Conservation (phyloP, 2,113 vertebrate genomes). For the Podarcis cretensis region DNA sequence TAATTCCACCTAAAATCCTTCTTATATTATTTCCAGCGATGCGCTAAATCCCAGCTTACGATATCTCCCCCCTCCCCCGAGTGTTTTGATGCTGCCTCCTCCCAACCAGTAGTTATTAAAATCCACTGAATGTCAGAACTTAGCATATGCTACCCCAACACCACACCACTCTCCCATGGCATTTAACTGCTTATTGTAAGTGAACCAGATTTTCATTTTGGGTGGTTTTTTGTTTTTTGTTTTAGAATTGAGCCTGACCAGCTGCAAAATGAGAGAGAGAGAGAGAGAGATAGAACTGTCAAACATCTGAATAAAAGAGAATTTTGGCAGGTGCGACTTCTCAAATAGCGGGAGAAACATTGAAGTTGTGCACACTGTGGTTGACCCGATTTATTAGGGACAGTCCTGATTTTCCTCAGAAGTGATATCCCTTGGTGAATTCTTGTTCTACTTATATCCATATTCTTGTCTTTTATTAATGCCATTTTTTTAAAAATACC, state of each 20-base stretch:
- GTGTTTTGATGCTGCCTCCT: not conserved
- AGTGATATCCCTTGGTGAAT: too few species aligned
- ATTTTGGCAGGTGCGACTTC: not conserved
- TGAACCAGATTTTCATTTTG: not conserved
- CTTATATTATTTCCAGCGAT: constrained; percentile 2
- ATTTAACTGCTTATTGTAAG: not conserved
- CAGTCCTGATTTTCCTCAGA: not conserved
- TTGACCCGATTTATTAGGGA: not conserved
- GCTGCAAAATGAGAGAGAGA: not conserved
- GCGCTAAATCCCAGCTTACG: constrained; percentile 1
- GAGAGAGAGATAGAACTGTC: too few species aligned
- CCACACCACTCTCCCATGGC: not conserved
- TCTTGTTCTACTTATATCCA: not conserved
- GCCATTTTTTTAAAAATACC: not conserved
- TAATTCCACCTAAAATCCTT: not conserved
- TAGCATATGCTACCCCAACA: not conserved
- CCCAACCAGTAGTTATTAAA: not conserved
- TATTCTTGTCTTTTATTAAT: not conserved
- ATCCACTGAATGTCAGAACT: not conserved
- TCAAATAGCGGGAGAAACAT: not conserved
- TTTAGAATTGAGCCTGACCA: not conserved
- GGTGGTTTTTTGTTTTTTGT: too few species aligned
- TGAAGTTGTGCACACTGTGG: not conserved
- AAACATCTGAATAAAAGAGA: too few species aligned
- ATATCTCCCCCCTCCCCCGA: not conserved